Evolutionary conservation across 2,797 vertebrate genomes (phyloP).

Genomic region (Crossoptilon crossoptilon): DNA sequence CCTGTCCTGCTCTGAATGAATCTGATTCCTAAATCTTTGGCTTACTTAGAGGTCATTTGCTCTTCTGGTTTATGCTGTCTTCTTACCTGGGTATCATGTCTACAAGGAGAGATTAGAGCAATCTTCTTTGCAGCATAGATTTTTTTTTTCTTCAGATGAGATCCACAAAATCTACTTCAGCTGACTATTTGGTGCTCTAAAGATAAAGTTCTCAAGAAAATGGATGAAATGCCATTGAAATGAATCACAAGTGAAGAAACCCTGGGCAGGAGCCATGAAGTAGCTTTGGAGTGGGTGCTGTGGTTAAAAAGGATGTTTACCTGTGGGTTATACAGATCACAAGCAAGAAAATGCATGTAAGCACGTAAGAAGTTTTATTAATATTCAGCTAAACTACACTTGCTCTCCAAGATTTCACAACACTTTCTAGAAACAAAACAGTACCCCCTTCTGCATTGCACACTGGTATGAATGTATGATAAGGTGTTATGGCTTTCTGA

Average conservation of each 20-base stretch:
- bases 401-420: constrained; percentile 13
- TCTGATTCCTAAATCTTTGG: neutral
- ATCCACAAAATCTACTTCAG: constrained; percentile 2
- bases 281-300: neutral
- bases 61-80: neutral
- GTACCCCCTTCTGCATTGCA: neutral
- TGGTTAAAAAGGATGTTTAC: neutral
- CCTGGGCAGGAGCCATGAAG: fast-evolving
- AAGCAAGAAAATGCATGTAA: neutral
- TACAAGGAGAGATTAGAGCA: neutral
- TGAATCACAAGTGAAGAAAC: neutral
- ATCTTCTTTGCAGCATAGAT: neutral
- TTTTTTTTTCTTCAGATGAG: neutral
- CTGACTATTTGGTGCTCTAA: neutral
- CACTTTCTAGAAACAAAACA: constrained; percentile 49
- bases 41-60: neutral
- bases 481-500: constrained; percentile 47
- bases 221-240: neutral
- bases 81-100: neutral
- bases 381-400: neutral
- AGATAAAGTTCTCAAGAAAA: neutral
- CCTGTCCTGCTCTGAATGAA: neutral
- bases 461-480: constrained; percentile 18
- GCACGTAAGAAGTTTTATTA: neutral
- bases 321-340: neutral